phyloP scores from a whole-genome alignment of 2,113 vertebrate species.

The Pleuronectes platessa region DNA sequence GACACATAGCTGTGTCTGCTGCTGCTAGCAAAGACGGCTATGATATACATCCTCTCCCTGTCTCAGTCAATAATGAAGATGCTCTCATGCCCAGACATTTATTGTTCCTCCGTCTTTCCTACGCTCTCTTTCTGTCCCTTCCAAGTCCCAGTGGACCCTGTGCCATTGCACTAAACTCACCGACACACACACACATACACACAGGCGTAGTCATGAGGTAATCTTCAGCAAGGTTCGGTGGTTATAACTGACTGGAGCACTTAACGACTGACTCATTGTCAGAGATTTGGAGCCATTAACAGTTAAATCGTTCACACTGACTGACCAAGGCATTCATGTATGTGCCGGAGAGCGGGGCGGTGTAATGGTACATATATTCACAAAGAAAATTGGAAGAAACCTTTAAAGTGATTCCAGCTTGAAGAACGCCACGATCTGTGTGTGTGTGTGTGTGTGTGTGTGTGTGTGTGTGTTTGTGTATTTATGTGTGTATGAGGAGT shows the following conservation, averaged over 20 bases:
- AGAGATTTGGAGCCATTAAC: constrained; percentile 55
- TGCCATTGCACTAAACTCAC: constrained; percentile 12
- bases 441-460: constrained; percentile 17
- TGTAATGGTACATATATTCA: constrained; percentile 8
- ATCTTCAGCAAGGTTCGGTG: constrained; percentile 52
- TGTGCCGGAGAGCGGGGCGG: not conserved
- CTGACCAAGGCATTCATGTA: constrained; percentile 3
- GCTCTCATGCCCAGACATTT: constrained; percentile 40
- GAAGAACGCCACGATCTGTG: constrained; percentile 15
- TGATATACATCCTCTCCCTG: constrained; percentile 51
- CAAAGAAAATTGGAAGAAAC: constrained; percentile 1
- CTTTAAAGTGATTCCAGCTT: constrained; percentile 17
- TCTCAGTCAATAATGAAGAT: constrained; percentile 57
- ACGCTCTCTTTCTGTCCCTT: constrained; percentile 33
- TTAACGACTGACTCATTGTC: constrained; percentile 63
- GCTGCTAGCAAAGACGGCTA: not conserved
- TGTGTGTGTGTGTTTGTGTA: not conserved
- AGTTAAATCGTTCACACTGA: constrained; percentile 55
- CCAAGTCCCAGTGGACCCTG: constrained; percentile 33
- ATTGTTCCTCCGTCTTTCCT: constrained; percentile 53
- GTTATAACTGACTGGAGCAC: constrained; percentile 58
- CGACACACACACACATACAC: constrained; percentile 8
- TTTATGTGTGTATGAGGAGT: not conserved
- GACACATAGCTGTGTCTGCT: constrained; percentile 45
- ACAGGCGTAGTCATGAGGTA: constrained; percentile 56